Percentiles rank a stretch among this genome's conserved stretches.
Conservation (phyloP, 2,797 vertebrate genomes). For the Spinus olivaceus region DNA sequence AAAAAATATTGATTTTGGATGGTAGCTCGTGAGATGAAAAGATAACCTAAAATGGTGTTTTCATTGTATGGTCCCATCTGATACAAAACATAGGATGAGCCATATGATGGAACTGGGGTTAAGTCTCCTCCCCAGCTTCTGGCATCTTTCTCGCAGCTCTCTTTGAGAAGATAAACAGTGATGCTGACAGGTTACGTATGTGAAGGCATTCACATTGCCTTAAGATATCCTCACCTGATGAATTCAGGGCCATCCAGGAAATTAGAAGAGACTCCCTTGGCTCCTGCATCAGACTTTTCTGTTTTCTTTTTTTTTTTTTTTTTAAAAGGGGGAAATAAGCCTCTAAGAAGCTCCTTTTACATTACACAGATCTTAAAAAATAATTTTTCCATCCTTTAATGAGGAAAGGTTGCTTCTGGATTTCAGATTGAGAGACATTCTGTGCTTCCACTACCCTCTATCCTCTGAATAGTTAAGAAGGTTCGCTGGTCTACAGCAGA, state of each 20-base stretch:
- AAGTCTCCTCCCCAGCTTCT: conserved; percentile 53
- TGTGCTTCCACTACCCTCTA: background rate
- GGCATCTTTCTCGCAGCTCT: conserved; percentile 46
- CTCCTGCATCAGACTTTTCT: background rate
- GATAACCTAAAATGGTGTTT: conserved; percentile 55
- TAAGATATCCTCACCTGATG: conserved; percentile 46
- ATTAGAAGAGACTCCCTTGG: conserved; percentile 46
- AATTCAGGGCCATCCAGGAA: conserved; percentile 39
- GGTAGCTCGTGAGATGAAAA: conserved; percentile 23
- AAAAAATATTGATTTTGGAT: conserved; percentile 61
- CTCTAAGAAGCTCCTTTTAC: background rate
- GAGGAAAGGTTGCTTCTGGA: background rate
- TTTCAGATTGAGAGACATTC: background rate
- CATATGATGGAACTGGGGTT: background rate
- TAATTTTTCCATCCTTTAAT: background rate
- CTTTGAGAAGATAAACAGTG: conserved; percentile 38
- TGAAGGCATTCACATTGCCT: conserved; percentile 38
- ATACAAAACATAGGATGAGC: background rate
- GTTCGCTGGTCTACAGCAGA: background rate
- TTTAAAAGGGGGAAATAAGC: background rate
- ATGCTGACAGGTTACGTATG: conserved; percentile 40
- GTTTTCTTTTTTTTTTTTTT: background rate
- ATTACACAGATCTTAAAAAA: background rate
- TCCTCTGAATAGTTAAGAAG: background rate
- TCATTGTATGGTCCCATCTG: conserved; percentile 47